These are phyloP conservation scores for Bombus breviceps DNA, from an alignment of 1,140 invertebrate genomes.

Conservation along the genomic window DNA sequence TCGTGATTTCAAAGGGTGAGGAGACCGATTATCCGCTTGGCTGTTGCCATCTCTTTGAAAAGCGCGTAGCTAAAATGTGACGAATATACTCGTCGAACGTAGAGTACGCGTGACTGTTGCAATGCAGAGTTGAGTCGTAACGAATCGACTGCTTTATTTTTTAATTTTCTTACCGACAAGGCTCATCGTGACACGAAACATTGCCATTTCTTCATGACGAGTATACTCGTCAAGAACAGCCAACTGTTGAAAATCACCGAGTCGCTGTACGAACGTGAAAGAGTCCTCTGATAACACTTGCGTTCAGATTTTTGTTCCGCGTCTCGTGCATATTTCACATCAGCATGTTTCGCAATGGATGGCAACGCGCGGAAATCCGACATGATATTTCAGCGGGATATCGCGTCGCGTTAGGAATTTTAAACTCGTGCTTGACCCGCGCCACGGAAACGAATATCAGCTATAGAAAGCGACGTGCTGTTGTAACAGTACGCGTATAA, in stretches of 20 bases:
- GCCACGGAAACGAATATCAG: conserved; percentile 49
- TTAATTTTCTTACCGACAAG: no score
- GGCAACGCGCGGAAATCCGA: neutral
- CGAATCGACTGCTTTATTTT: no score
- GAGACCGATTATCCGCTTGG: neutral
- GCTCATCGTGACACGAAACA: no score
- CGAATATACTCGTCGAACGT: no score
- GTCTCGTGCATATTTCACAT: neutral
- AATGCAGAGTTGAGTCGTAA: no score
- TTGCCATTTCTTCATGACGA: no score
- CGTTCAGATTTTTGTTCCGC: neutral
- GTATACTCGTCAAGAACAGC: no score
- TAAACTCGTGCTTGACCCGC: conserved; percentile 3
- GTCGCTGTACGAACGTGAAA: neutral
- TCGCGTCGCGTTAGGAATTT: conserved; percentile 1
- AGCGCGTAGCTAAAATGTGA: no score
- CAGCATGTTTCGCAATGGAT: neutral
- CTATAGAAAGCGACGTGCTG: conserved; percentile 28
- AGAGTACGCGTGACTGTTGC: no score
- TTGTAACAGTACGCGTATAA: conserved; percentile 60
- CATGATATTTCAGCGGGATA: conserved; percentile 36
- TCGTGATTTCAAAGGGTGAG: neutral
- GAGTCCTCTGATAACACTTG: neutral
- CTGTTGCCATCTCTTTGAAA: no score
- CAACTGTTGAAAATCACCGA: neutral